Evolutionary conservation across 1,140 invertebrate genomes (phyloP).

Genomic region (Dysdera silvatica): DNA sequence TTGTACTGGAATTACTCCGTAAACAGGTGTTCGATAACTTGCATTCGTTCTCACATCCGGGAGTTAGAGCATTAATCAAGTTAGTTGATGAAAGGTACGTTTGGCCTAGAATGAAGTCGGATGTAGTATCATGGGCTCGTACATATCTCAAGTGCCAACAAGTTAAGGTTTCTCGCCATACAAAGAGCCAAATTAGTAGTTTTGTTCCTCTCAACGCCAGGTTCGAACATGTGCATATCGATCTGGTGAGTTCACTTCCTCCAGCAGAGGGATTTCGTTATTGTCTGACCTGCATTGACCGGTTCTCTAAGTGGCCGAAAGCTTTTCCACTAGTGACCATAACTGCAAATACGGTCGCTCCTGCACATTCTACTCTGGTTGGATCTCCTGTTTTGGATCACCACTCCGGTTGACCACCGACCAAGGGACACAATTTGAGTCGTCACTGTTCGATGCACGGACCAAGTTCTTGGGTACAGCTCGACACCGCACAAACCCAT

Average conservation of each 20-base stretch:
- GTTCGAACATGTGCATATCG: conserved; percentile 47
- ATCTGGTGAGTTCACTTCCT: conserved; percentile 48
- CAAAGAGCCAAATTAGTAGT: conserved; percentile 8
- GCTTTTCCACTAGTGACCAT: conserved; percentile 41
- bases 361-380: conserved; percentile 36
- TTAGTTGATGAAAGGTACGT: conserved; percentile 3
- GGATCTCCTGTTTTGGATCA: conserved; percentile 40
- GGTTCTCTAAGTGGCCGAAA: conserved; percentile 46
- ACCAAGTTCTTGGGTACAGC: conserved; percentile 12
- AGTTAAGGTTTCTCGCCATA: conserved; percentile 19
- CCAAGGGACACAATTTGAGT: conserved; percentile 45
- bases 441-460: conserved; percentile 34
- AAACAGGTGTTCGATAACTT: conserved; percentile 3
- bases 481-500: conserved; percentile 9
- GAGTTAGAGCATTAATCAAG: not conserved
- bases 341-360: conserved; percentile 39
- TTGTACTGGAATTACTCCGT: conserved; percentile 3
- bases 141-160: conserved; percentile 16
- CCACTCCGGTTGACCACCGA: conserved; percentile 40
- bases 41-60: conserved; percentile 21
- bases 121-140: not conserved
- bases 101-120: conserved; percentile 19
- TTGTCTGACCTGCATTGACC: conserved; percentile 44
- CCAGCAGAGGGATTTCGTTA: conserved; percentile 38
- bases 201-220: not conserved